Evolutionary conservation across 1,140 invertebrate species (phyloP).

Genomic region (Nebria ingens): DNA sequence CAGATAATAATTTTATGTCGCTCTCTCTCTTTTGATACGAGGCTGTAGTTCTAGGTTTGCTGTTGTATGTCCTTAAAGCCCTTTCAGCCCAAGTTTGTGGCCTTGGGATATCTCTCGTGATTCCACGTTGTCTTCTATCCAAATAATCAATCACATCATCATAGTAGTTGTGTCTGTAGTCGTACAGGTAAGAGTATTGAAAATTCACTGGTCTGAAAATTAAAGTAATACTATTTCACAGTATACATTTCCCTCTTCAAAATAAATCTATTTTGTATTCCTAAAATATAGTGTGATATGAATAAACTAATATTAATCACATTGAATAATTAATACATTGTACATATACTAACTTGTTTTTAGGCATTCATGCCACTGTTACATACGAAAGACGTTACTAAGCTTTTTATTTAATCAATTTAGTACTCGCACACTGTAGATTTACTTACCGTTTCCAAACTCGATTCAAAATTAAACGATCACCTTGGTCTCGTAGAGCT

Average conservation of each 20-base stretch:
- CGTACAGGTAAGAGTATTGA: conserved; percentile 71
- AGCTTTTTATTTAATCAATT: conserved; percentile 12
- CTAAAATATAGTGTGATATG: no score
- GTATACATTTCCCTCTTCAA: no score
- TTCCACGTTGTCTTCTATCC: conserved; percentile 59
- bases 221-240: conserved; percentile 17
- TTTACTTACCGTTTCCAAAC: conserved; percentile 57
- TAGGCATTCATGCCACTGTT: no score
- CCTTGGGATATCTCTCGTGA: conserved; percentile 54
- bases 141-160: conserved; percentile 72
- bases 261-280: no score
- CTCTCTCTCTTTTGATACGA: conserved; percentile 21
- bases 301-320: no score
- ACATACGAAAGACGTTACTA: no score
- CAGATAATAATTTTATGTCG: conserved; percentile 19
- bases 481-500: conserved; percentile 30
- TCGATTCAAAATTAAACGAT: conserved; percentile 47
- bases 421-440: conserved; percentile 4
- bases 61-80: conserved; percentile 54
- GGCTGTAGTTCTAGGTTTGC: conserved; percentile 30
- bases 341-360: no score
- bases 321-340: no score
- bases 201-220: conserved; percentile 57
- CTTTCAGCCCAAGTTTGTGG: conserved; percentile 75
- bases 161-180: conserved; percentile 75